Percentiles rank a stretch among this genome's conserved stretches.
Evolutionary conservation across 2,888 invertebrate genomes (phyloP).

Genomic region (Idaea straminata): DNA sequence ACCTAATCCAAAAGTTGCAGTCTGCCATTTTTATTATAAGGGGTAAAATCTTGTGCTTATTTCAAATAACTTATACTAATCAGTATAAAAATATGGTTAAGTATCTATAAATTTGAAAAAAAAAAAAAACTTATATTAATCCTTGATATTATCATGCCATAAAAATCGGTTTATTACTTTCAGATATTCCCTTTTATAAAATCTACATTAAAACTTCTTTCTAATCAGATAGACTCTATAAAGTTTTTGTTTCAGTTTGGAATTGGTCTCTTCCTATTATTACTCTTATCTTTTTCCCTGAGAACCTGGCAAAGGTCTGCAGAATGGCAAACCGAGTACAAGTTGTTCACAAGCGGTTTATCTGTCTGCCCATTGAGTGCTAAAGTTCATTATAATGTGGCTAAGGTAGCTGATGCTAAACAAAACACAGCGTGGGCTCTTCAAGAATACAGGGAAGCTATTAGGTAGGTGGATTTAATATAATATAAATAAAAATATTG

Average conservation of each 20-base stretch:
- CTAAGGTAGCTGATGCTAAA: slow-evolving; percentile 90
- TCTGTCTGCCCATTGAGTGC: slow-evolving; percentile 95
- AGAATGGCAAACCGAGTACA: slow-evolving; percentile 91
- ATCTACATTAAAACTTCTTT: no score
- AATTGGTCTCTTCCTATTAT: slow-evolving; percentile 33
- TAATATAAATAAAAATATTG: no score
- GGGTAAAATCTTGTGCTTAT: no score
- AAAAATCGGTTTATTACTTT: no score
- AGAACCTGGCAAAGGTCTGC: slow-evolving; percentile 83
- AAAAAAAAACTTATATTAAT: no score
- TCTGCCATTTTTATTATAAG: no score
- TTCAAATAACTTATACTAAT: no score
- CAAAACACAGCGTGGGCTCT: slow-evolving; percentile 86
- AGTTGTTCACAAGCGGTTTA: slow-evolving; percentile 89
- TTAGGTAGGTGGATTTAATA: slow-evolving; percentile 75
- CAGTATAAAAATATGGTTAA: no score
- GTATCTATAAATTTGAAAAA: no score
- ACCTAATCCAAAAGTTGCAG: no score
- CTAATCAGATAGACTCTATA: neutral
- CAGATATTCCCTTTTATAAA: no score
- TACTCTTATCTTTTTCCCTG: slow-evolving; percentile 45
- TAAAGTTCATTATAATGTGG: slow-evolving; percentile 96
- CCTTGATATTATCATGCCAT: neutral
- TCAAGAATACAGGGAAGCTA: slow-evolving; percentile 87
- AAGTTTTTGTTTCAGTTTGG: slow-evolving; percentile 32